A percentile compares a stretch with the other conserved stretches of the same genome.
Conservation (phyloP, 1,140 invertebrate genomes). For the Dermatophagoides farinae region DNA sequence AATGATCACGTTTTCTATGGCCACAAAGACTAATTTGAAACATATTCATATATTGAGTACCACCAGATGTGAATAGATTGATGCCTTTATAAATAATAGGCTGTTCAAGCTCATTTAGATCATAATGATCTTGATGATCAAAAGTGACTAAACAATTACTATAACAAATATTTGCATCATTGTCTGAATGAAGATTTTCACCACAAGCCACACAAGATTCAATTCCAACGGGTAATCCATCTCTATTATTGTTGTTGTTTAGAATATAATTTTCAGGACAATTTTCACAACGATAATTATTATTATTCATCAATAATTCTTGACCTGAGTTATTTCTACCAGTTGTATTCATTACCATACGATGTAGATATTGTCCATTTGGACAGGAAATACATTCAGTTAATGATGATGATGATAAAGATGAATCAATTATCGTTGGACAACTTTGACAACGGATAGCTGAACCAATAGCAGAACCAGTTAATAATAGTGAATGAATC, state of each 20-base stretch:
- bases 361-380: constrained; percentile 11
- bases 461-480: constrained; percentile 38
- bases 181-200: constrained; percentile 24
- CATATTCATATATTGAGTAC: constrained; percentile 36
- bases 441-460: constrained; percentile 34
- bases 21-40: constrained; percentile 39
- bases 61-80: constrained; percentile 33
- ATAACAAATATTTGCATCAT: constrained; percentile 20
- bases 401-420: no score
- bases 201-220: constrained; percentile 33
- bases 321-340: not conserved
- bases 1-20: constrained; percentile 14
- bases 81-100: not conserved
- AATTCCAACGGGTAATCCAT: constrained; percentile 26
- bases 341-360: not conserved
- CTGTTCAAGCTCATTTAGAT: constrained; percentile 24
- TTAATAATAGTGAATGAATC: constrained; percentile 36
- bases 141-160: constrained; percentile 25
- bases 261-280: constrained; percentile 34
- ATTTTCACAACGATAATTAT: constrained; percentile 21
- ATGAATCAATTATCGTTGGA: constrained; percentile 24
- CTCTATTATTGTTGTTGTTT: constrained; percentile 18
- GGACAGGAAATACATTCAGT: constrained; percentile 19
- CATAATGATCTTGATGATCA: constrained; percentile 25
- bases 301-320: not conserved